These are phyloP conservation scores for Sycophila sp. DNA, from an alignment of 1,140 invertebrate genomes.

Conservation along the genomic window DNA sequence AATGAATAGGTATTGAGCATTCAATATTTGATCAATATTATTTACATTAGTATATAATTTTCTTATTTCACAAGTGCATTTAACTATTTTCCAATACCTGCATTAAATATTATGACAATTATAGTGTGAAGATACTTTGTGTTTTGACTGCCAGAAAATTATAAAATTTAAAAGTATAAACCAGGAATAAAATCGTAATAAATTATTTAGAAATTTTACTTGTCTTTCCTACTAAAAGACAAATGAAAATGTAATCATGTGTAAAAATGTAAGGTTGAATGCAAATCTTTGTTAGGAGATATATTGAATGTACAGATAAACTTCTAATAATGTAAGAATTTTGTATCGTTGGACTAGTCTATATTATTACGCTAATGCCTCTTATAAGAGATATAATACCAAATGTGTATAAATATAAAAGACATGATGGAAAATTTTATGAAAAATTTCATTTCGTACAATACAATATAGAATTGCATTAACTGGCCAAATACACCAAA, in stretches of 20 bases:
- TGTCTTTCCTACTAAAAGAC: neutral
- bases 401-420: constrained; percentile 12
- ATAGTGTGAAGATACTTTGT: constrained; percentile 11
- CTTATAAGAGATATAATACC: constrained; percentile 21
- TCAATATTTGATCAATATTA: constrained; percentile 22
- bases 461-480: neutral
- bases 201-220: constrained; percentile 19
- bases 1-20: constrained; percentile 9
- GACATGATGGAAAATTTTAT: neutral
- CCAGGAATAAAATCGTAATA: constrained; percentile 12
- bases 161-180: constrained; percentile 20
- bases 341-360: constrained; percentile 38
- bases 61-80: constrained; percentile 26
- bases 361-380: constrained; percentile 25
- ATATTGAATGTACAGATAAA: constrained; percentile 35
- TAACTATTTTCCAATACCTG: constrained; percentile 10
- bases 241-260: constrained; percentile 22
- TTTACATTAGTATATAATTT: constrained; percentile 21
- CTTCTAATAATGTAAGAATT: constrained; percentile 32
- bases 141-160: constrained; percentile 26
- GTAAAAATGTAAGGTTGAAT: constrained; percentile 18
- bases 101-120: neutral
- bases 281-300: neutral
- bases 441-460: neutral
- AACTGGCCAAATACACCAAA: constrained; percentile 18